Base-by-base conservation (phyloP, 2,888 invertebrate genomes). In the Aphidius colemani region DNA sequence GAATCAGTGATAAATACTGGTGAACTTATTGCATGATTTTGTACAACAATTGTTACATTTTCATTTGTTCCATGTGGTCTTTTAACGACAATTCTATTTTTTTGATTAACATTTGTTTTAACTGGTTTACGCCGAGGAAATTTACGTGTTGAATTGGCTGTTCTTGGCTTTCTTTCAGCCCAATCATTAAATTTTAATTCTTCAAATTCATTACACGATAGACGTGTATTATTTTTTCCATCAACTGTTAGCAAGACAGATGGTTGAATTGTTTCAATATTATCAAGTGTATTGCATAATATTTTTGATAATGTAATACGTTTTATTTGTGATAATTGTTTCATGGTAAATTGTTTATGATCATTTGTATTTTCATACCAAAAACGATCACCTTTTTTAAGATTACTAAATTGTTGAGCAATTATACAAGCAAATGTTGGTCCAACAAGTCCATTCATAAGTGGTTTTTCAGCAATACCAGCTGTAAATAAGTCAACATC, bases 361-460 rank as follows among this genome's bases (percentile, higher is more conserved):
- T 89, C 86, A 4, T 87, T 88, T 3, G 88, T 87, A 77, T 94
- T 94, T 81, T 95, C 95, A 63, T 80, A 81, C 92, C 92, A 92
- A 79, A 93, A 92, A 65, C 92, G 84, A 78, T 93, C 92, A 10
- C 93, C 93, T 77, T 88, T 89, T 1, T 92, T 87, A 1, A 93
- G 83, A 75, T 91, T 91, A 8, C 88, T 85, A 76, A 95, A 95
- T 80, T 94, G 94, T 74, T 93, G 92, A 0, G 93, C 94, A 53
- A 95, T 90, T 62, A 95, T 91, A 76, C 95, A 95, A 41, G 93
- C 93, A 73, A 95, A 94, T 0, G 93, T 93, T 0, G 94, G 94
- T 0, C 95, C 95, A 0, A 95, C 92, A 3, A 94, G 82, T 0
- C 92, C 94, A 1, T 91, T 91, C 0, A 88, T 83, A 0, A 95